Percentiles rank a stretch among this genome's conserved stretches.
These are phyloP conservation scores for Mesorhabditis belari DNA, from an alignment of 2,888 invertebrate genomes.

Conservation along the genomic window DNA sequence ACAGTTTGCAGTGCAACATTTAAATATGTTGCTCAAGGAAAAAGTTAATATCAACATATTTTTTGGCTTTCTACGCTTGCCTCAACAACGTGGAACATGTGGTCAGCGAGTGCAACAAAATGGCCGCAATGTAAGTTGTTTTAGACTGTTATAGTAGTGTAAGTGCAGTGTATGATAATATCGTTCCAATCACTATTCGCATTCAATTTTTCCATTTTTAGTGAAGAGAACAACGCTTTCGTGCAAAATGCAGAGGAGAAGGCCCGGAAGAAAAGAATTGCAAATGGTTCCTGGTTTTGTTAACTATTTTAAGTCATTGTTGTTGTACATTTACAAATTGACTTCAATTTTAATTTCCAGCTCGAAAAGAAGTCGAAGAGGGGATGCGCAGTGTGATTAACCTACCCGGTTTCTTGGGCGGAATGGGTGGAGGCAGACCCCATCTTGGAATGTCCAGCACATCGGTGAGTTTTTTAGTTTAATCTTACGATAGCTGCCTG, in stretches of 20 bases:
- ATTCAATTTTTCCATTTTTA: neutral
- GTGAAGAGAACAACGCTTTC: neutral
- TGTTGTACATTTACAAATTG: neutral
- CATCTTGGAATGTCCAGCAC: too few relatives aligned
- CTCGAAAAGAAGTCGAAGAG: neutral
- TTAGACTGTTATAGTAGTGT: neutral
- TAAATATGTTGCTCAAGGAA: too few relatives aligned
- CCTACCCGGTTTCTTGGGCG: too few relatives aligned
- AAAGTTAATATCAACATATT: too few relatives aligned
- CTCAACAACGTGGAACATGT: neutral
- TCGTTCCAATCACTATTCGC: neutral
- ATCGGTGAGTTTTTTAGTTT: too few relatives aligned
- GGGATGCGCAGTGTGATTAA: too few relatives aligned
- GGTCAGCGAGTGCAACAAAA: neutral
- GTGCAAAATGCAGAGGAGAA: neutral
- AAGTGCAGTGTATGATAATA: neutral
- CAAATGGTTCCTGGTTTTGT: too few relatives aligned
- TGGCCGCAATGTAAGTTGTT: neutral
- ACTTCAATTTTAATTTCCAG: neutral
- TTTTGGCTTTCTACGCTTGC: neutral
- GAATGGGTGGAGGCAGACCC: too few relatives aligned
- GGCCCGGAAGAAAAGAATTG: neutral
- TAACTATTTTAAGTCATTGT: too few relatives aligned
- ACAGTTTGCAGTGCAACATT: too few relatives aligned
- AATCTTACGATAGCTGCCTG: too few relatives aligned